These are phyloP conservation scores for Macroramphosus scolopax DNA, from an alignment of 2,797 vertebrate genomes.

Conservation along the genomic window DNA sequence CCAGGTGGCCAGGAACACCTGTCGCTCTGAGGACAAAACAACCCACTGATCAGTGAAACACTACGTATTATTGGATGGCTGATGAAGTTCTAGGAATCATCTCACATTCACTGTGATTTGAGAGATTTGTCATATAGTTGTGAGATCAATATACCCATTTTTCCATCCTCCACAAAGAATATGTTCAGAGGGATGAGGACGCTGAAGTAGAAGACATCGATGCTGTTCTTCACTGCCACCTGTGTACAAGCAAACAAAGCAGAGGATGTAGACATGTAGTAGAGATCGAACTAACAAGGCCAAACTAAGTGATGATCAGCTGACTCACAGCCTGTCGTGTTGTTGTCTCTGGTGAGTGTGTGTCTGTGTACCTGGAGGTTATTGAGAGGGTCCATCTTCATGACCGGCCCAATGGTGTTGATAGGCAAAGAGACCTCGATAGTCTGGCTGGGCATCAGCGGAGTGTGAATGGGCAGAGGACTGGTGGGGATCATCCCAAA, in stretches of 20 bases:
- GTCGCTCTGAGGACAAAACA: constrained; percentile 81
- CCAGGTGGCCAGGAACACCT: constrained; percentile 98
- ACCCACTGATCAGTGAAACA: no score
- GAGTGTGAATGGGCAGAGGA: constrained; percentile 91
- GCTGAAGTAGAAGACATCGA: constrained; percentile 99
- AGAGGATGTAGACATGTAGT: no score
- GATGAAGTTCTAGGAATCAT: no score
- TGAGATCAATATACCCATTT: constrained; percentile 96
- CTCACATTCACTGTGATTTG: no score
- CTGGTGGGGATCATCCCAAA: constrained; percentile 96
- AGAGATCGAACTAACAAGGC: no score
- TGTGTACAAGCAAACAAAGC: constrained; percentile 61
- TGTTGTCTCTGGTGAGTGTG: no score
- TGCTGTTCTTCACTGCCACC: constrained; percentile 99
- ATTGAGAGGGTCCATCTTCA: constrained; percentile 99
- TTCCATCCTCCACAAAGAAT: constrained; percentile 98
- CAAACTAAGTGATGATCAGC: no score
- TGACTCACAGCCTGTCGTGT: no score
- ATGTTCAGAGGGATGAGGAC: constrained; percentile 95
- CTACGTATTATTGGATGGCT: no score
- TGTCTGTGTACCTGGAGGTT: constrained; percentile 88
- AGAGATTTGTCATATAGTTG: no score
- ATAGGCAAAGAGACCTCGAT: constrained; percentile 94
- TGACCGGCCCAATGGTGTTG: constrained; percentile 95
- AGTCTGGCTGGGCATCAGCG: constrained; percentile 96